Conservation (phyloP, 2,888 invertebrate species). For the Meiosimyza platycephala region DNA sequence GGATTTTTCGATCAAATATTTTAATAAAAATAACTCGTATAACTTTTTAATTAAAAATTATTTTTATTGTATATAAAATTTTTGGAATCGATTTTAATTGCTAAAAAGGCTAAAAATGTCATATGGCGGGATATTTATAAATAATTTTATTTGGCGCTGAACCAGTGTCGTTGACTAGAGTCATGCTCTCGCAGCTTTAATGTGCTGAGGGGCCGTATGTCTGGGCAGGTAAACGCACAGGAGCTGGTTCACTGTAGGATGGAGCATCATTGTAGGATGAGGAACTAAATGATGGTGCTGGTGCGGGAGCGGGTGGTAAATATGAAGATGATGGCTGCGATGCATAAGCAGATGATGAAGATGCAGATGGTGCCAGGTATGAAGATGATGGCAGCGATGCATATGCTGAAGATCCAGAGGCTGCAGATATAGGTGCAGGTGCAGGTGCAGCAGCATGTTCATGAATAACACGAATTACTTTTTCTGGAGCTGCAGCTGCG, state of each 20-base stretch:
- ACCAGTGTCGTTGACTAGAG: not conserved
- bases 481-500: constrained; percentile 42
- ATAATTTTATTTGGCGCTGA: too few relatives aligned
- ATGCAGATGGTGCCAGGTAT: not conserved
- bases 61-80: too few relatives aligned
- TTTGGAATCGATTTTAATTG: too few relatives aligned
- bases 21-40: too few relatives aligned
- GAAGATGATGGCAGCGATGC: not conserved
- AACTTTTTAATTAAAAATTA: too few relatives aligned
- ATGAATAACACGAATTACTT: constrained; percentile 58
- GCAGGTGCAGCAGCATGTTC: constrained; percentile 48
- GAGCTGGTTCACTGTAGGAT: constrained; percentile 8
- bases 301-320: constrained; percentile 15
- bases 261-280: not conserved
- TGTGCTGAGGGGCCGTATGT: constrained; percentile 53
- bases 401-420: constrained; percentile 43
- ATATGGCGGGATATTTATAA: too few relatives aligned
- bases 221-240: constrained; percentile 52
- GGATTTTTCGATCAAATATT: too few relatives aligned
- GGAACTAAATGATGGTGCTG: constrained; percentile 30
- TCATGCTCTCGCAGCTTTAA: not conserved
- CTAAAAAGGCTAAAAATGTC: too few relatives aligned
- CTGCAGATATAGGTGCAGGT: not conserved
- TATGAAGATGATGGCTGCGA: constrained; percentile 11
- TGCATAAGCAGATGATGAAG: not conserved